Evolutionary conservation across 1,140 invertebrate genomes (phyloP), one percentile per base, ranked within the genome.

Genomic region (Hypothenemus hampei): DNA sequence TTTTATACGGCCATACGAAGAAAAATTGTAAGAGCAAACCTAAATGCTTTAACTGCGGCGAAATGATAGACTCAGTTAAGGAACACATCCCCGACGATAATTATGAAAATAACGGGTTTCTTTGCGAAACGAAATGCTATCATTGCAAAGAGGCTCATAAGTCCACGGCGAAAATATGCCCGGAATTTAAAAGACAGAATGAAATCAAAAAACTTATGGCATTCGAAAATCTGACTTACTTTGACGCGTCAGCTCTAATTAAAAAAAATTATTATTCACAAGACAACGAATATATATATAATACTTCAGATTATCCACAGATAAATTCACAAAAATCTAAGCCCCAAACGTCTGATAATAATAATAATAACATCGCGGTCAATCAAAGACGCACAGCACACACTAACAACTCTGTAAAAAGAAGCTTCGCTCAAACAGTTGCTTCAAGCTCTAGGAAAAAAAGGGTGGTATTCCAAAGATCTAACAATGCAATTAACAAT

Each of bases 191-290:
- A 5, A 51, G 48, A 51, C 48, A 51, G 24, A 22, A 26, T 24
- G 23, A 51, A n/a, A 51, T 51, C 13, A 51, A 51, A 45, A 20
- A 43, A 7, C 37, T 51, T 8, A 51, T 51, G 48, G 23, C 48
- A 7, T 22, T 40, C 18, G 37, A 51, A 31, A 51, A 51, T 18
- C n/a, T 51, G 3, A 40, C 48, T 13, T 51, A 35, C 20, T 43
- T 6, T 23, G 48, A 51, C 23, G 48, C 48, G 13, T n/a, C n/a
- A n/a, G 43, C 18, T 33, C 22, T 43, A 20, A 18, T 10, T 21
- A 15, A 19, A 3, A 39, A 24, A 39, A n/a, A n/a, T n/a, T n/a
- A n/a, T n/a, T n/a, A n/a, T n/a, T n/a, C n/a, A n/a, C n/a, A n/a
- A n/a, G n/a, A n/a, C n/a, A n/a, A n/a, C n/a, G n/a, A n/a, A n/a